These are phyloP conservation scores for Anorthoa munda DNA, from an alignment of 2,888 invertebrate species.

Conservation along the genomic window DNA sequence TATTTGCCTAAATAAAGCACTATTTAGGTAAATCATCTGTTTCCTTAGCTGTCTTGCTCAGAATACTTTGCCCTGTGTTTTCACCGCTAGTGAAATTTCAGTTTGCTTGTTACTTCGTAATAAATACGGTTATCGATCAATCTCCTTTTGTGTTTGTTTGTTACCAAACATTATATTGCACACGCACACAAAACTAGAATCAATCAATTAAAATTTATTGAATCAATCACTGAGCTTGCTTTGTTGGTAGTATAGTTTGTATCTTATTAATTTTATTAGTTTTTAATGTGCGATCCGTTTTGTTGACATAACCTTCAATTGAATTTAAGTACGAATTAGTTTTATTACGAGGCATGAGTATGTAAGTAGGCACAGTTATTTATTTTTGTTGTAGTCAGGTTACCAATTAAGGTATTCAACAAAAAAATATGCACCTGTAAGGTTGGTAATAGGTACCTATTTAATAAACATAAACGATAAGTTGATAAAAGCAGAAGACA, in stretches of 20 bases:
- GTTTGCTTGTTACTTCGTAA: conserved; percentile 72
- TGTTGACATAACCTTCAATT: conserved; percentile 29
- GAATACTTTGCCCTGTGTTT: conserved; percentile 66
- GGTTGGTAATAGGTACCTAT: no score
- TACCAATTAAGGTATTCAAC: no score
- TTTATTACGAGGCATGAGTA: conserved; percentile 12
- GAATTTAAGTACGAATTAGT: conserved; percentile 33
- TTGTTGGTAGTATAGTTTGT: conserved; percentile 30
- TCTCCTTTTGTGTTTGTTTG: conserved; percentile 53
- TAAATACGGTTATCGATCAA: conserved; percentile 63
- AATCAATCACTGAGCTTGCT: conserved; percentile 47
- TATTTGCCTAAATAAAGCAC: no score
- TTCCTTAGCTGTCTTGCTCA: not conserved
- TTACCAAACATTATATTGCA: conserved; percentile 58
- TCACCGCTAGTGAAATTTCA: conserved; percentile 61
- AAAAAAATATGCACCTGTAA: no score
- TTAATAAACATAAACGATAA: no score
- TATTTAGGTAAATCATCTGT: no score
- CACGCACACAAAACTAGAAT: conserved; percentile 57
- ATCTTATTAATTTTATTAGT: conserved; percentile 52
- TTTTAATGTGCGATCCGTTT: conserved; percentile 44
- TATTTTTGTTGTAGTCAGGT: no score
- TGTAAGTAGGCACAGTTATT: no score
- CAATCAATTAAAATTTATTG: conserved; percentile 64
- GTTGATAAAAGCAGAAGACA: no score